phyloP scores from a whole-genome alignment of 2,797 vertebrate species.

The Ctenopoma kingsleyae region DNA sequence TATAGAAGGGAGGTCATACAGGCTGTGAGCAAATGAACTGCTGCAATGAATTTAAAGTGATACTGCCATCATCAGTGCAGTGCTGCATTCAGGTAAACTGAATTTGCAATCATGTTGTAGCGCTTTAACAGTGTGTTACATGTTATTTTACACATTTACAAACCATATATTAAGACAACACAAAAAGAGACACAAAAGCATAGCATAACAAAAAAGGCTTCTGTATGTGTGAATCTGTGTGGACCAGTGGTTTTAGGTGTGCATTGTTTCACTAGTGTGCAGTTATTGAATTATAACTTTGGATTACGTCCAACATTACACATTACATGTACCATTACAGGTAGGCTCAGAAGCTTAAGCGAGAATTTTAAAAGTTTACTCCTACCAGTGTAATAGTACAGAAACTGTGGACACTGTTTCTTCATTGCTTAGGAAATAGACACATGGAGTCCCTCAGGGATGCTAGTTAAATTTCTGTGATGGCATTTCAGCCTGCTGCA shows the following conservation, averaged over 20 bases:
- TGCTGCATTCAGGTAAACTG: neutral
- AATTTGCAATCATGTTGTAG: neutral
- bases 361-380: slow-evolving; percentile 30
- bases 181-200: too few species aligned
- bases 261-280: too few species aligned
- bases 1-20: neutral
- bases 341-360: slow-evolving; percentile 11
- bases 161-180: neutral
- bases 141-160: neutral
- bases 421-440: slow-evolving; percentile 50
- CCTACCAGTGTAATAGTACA: slow-evolving; percentile 26
- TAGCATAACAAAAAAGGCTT: too few species aligned
- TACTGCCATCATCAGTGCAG: neutral
- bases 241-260: too few species aligned
- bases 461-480: slow-evolving; percentile 58
- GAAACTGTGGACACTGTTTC: slow-evolving; percentile 43
- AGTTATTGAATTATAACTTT: neutral
- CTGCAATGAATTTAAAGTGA: neutral
- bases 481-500: slow-evolving; percentile 59
- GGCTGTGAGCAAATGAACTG: neutral
- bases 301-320: neutral
- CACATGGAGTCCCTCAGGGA: slow-evolving; percentile 49
- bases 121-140: neutral
- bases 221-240: too few species aligned
- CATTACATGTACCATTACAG: neutral